Conservation (phyloP, 2,888 invertebrate genomes). For the Podotricha telesiphe region DNA sequence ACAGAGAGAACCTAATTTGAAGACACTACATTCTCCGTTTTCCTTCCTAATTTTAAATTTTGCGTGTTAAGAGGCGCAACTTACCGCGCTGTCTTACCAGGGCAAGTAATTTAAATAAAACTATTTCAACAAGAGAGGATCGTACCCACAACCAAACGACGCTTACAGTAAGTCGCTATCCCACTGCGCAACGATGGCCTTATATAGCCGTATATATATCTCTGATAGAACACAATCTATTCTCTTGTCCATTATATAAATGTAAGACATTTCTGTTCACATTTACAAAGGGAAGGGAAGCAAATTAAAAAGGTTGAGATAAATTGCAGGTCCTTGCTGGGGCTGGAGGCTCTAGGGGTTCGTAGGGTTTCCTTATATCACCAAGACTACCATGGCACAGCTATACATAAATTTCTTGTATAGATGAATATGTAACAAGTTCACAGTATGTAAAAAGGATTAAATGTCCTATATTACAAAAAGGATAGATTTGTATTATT, state of each 20-base stretch:
- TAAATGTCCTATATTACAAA: no score
- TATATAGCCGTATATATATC: neutral
- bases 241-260: slow-evolving; percentile 13
- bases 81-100: no score
- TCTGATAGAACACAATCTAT: slow-evolving; percentile 5
- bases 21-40: no score
- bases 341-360: slow-evolving; percentile 17
- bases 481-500: no score
- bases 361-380: slow-evolving; percentile 9
- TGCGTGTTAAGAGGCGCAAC: no score
- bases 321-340: slow-evolving; percentile 23
- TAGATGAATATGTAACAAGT: neutral
- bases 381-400: neutral
- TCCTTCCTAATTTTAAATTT: no score
- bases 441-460: no score
- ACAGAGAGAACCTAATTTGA: no score
- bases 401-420: neutral
- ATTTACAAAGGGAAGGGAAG: slow-evolving; percentile 11
- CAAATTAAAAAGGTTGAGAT: slow-evolving; percentile 33
- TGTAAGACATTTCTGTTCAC: slow-evolving; percentile 14
- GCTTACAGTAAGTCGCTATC: no score
- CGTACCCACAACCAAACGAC: no score
- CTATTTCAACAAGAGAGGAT: no score
- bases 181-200: neutral
- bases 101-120: no score